Percentiles rank a stretch among this genome's conserved stretches.
Evolutionary conservation across 2,888 invertebrate genomes (phyloP).

Genomic region (Brachypalpus laphriformis): DNA sequence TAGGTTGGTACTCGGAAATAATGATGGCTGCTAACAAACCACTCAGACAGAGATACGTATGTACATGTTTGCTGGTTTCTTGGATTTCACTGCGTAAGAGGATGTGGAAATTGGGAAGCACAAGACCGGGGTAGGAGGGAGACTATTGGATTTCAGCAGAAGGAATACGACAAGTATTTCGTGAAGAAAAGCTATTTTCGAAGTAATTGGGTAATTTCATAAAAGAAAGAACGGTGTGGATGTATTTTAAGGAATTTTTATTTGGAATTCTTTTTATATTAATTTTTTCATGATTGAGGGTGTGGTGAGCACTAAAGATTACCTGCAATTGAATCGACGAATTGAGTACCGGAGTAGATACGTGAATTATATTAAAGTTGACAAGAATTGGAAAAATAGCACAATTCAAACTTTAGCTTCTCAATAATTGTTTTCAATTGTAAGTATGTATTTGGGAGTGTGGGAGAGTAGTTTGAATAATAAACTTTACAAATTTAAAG

Average conservation of each 20-base stretch:
- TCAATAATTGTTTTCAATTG: too few species aligned
- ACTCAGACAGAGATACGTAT: constrained; percentile 64
- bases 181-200: constrained; percentile 58
- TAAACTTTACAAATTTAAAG: too few species aligned
- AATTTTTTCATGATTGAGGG: neutral
- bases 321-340: neutral
- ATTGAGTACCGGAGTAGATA: neutral
- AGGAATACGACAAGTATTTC: constrained; percentile 35
- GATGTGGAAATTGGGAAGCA: neutral
- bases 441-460: too few species aligned
- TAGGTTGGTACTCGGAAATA: constrained; percentile 67
- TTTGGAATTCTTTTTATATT: constrained; percentile 39
- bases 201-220: constrained; percentile 67
- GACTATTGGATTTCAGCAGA: constrained; percentile 57
- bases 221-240: neutral
- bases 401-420: too few species aligned
- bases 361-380: too few species aligned
- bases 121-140: neutral
- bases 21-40: constrained; percentile 73
- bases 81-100: constrained; percentile 27
- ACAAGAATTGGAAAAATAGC: too few species aligned
- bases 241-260: constrained; percentile 31
- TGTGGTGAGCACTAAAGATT: neutral
- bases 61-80: constrained; percentile 31
- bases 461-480: too few species aligned